phyloP scores from a whole-genome alignment of 2,797 vertebrate genomes.

The Poecilia picta region DNA sequence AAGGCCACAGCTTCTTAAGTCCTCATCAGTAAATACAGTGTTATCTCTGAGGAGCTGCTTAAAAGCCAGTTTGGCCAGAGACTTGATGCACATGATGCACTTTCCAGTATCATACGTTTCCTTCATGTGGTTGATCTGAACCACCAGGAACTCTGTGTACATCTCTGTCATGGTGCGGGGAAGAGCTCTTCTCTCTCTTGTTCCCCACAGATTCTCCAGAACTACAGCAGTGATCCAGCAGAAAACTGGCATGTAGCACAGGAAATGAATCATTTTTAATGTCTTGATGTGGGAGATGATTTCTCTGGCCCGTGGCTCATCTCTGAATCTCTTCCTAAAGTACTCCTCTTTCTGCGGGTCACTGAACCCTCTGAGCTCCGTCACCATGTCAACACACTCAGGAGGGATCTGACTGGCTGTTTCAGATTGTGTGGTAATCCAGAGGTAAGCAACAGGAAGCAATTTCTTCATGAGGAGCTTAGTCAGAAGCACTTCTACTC shows the following conservation, averaged over 20 bases:
- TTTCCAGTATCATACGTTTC: neutral
- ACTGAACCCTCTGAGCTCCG: neutral
- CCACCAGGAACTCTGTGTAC: neutral
- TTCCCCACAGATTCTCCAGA: neutral
- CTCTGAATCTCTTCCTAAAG: neutral
- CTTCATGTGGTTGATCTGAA: neutral
- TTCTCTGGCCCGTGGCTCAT: neutral
- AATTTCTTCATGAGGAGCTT: neutral
- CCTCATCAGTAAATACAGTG: neutral
- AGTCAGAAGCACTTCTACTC: neutral
- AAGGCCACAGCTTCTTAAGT: neutral
- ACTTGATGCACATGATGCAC: neutral
- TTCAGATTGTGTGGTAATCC: neutral
- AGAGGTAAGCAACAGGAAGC: neutral
- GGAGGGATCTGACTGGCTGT: neutral
- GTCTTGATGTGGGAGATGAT: neutral
- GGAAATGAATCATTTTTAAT: neutral
- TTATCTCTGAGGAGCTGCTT: neutral
- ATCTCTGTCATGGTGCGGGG: neutral
- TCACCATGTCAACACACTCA: neutral
- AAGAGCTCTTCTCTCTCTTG: neutral
- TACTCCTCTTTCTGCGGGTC: neutral
- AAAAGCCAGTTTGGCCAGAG: constrained; percentile 1
- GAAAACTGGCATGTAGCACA: neutral
- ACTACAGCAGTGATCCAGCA: neutral